phyloP scores from a whole-genome alignment of 2,888 invertebrate species.

The Macrosoma leucophasiata region DNA sequence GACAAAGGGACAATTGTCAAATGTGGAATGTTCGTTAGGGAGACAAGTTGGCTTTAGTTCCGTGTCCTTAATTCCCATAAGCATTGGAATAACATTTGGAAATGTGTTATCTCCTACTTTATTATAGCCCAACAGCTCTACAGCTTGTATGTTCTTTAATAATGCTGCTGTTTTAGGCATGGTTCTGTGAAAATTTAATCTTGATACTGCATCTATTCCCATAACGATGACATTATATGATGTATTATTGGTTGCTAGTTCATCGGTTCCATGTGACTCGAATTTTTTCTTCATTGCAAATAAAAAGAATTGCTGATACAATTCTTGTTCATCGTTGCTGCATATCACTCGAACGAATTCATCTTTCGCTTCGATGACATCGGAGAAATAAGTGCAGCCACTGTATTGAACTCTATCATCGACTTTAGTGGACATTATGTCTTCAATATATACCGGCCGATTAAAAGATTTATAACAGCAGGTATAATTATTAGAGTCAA shows the following conservation, averaged over 20 bases:
- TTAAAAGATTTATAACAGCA: conserved; percentile 77
- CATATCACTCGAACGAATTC: conserved; percentile 82
- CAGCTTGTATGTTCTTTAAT: conserved; percentile 74
- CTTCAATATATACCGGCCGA: conserved; percentile 49
- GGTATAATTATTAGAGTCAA: conserved; percentile 42
- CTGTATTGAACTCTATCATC: conserved; percentile 57
- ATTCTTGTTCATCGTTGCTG: conserved; percentile 41
- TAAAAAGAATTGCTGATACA: conserved; percentile 80
- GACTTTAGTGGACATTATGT: conserved; percentile 38
- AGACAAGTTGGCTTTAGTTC: conserved; percentile 78
- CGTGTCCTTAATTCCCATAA: conserved; percentile 80
- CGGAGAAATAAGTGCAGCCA: conserved; percentile 55
- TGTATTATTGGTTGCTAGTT: conserved; percentile 19
- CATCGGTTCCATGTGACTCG: conserved; percentile 17
- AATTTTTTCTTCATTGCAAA: conserved; percentile 66
- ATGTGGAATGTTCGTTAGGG: conserved; percentile 61
- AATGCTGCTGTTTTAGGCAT: conserved; percentile 81
- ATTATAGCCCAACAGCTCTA: conserved; percentile 90
- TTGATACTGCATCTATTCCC: conserved; percentile 89
- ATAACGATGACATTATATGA: conserved; percentile 81
- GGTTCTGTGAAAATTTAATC: conserved; percentile 87
- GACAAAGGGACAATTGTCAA: conserved; percentile 84
- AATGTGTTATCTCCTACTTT: conserved; percentile 95
- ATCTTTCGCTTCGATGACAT: conserved; percentile 45
- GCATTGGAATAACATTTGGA: conserved; percentile 87